phyloP scores from a whole-genome alignment of 2,797 vertebrate species.

The Pteronotus mesoamericanus region DNA sequence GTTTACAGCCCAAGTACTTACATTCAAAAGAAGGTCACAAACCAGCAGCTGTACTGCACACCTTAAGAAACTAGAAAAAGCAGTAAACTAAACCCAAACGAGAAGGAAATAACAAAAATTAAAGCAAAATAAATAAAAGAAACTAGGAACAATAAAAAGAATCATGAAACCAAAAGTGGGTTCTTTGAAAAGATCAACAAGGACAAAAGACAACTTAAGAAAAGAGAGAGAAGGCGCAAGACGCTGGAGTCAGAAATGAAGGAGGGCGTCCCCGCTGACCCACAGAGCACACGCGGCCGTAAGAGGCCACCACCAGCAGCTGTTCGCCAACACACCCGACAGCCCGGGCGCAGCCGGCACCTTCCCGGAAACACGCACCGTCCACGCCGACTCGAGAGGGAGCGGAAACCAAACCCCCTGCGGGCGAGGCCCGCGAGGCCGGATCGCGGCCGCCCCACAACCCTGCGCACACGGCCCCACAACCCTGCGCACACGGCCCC shows the following conservation, averaged over 20 bases:
- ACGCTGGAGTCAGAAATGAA: background rate
- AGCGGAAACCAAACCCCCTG: background rate
- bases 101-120: fast-evolving
- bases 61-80: background rate
- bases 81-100: background rate
- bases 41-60: no score
- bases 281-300: no score
- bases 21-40: background rate
- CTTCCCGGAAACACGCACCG: background rate
- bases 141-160: background rate
- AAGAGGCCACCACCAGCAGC: background rate
- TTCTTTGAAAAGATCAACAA: background rate
- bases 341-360: background rate
- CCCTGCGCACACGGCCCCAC: no score
- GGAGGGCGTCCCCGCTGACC: no score
- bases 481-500: no score
- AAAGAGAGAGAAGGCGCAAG: background rate
- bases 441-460: no score
- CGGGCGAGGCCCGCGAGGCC: no score
- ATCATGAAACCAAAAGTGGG: background rate
- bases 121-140: background rate
- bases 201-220: background rate
- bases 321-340: no score
- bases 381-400: background rate
- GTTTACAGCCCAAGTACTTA: background rate